These are phyloP conservation scores for Tychaedon coryphoeus DNA, from an alignment of 2,113 vertebrate genomes.

Conservation along the genomic window DNA sequence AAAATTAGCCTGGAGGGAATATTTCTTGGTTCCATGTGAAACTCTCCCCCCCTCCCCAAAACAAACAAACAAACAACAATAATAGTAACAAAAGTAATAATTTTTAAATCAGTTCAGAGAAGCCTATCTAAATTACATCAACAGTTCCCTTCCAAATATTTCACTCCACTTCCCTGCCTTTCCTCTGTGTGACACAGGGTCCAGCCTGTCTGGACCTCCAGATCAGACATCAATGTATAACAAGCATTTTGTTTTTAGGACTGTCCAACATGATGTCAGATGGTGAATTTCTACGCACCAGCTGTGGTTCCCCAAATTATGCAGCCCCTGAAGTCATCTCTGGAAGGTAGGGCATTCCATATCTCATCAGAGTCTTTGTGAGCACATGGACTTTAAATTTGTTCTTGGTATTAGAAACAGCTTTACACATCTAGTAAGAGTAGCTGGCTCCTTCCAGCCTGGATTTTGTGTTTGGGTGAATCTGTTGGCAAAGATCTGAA, in stretches of 20 bases:
- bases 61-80: not conserved
- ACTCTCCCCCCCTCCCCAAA: not conserved
- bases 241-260: conserved; percentile 74
- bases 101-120: not conserved
- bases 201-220: not conserved
- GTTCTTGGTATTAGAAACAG: not conserved
- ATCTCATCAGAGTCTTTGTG: not conserved
- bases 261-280: conserved; percentile 99
- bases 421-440: not conserved
- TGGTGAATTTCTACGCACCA: conserved; percentile 95
- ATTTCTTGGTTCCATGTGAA: not conserved
- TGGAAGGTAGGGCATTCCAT: conserved; percentile 82
- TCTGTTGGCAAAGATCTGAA: not conserved
- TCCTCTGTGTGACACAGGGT: accelerated
- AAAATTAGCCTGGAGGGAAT: not conserved
- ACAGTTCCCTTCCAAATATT: not conserved
- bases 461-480: not conserved
- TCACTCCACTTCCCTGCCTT: not conserved
- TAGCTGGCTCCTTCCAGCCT: not conserved
- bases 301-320: conserved; percentile 97
- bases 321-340: conserved; percentile 99
- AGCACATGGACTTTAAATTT: not conserved
- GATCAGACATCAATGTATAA: not conserved
- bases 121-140: not conserved
- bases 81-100: not conserved